phyloP scores from a whole-genome alignment of 2,797 vertebrate species.

The Orestias chungarensis region DNA sequence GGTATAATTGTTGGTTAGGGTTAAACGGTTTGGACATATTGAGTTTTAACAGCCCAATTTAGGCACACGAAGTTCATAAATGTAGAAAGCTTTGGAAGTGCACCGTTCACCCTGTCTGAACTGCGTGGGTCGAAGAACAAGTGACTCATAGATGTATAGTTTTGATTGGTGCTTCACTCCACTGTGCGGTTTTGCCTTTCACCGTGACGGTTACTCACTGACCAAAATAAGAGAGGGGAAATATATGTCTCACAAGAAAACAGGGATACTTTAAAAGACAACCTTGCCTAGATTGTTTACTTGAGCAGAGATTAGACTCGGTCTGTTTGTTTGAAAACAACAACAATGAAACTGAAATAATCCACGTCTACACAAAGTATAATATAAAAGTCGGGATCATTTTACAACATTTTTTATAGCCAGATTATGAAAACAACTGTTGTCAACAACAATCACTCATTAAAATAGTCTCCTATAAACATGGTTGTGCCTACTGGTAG shows the following conservation, averaged over 20 bases:
- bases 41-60: not conserved
- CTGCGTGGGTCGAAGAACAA: constrained; percentile 47
- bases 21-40: not conserved
- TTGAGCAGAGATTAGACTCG: constrained; percentile 24
- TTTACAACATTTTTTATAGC: constrained; percentile 26
- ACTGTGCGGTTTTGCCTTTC: constrained; percentile 49
- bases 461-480: not conserved
- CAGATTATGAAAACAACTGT: not conserved
- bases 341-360: constrained; percentile 26
- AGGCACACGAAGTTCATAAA: not conserved
- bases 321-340: constrained; percentile 22
- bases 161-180: constrained; percentile 55
- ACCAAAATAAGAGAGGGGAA: constrained; percentile 33
- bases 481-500: not conserved
- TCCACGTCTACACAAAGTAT: constrained; percentile 14
- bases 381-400: constrained; percentile 30
- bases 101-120: constrained; percentile 43
- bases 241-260: constrained; percentile 43
- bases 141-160: constrained; percentile 52
- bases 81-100: not conserved
- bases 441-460: constrained; percentile 7
- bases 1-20: not conserved
- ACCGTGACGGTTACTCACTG: constrained; percentile 44
- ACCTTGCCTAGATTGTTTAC: constrained; percentile 37
- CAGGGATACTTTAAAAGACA: constrained; percentile 25